A percentile compares a stretch with the other conserved stretches of the same genome.
phyloP scores from a whole-genome alignment of 92 coral and sea anemone genomes.

The Plumapathes pennacea region DNA sequence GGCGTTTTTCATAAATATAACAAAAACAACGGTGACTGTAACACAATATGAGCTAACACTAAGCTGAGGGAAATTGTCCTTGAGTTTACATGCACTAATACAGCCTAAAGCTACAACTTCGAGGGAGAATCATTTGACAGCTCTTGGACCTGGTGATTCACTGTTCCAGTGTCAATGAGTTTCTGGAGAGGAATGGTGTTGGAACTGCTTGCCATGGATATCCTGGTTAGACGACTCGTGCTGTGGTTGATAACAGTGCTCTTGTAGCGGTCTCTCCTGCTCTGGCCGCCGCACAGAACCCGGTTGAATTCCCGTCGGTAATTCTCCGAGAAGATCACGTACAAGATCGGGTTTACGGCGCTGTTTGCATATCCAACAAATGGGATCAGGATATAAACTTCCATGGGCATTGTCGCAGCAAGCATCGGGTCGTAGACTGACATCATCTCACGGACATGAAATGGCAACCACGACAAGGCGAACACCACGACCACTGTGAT shows the following conservation, averaged over 20 bases:
- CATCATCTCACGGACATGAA: slow-evolving; percentile 37
- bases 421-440: neutral
- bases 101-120: too few species aligned
- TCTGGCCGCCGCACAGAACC: slow-evolving; percentile 26
- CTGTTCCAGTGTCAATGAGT: too few species aligned
- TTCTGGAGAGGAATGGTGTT: too few species aligned
- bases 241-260: neutral
- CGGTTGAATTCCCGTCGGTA: slow-evolving; percentile 69
- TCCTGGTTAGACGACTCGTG: slow-evolving; percentile 9
- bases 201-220: too few species aligned
- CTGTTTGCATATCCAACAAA: slow-evolving; percentile 67
- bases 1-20: too few species aligned
- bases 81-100: too few species aligned
- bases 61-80: too few species aligned
- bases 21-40: too few species aligned
- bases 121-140: too few species aligned
- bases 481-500: slow-evolving; percentile 63
- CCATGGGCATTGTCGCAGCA: slow-evolving; percentile 6
- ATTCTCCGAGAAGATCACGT: slow-evolving; percentile 67
- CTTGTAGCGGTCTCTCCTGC: slow-evolving; percentile 26
- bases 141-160: too few species aligned
- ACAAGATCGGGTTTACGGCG: slow-evolving; percentile 69
- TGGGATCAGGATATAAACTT: slow-evolving; percentile 28
- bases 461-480: slow-evolving; percentile 67
- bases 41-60: too few species aligned